Conservation (phyloP, 1,140 invertebrate genomes). For the Drosophila guanche region DNA sequence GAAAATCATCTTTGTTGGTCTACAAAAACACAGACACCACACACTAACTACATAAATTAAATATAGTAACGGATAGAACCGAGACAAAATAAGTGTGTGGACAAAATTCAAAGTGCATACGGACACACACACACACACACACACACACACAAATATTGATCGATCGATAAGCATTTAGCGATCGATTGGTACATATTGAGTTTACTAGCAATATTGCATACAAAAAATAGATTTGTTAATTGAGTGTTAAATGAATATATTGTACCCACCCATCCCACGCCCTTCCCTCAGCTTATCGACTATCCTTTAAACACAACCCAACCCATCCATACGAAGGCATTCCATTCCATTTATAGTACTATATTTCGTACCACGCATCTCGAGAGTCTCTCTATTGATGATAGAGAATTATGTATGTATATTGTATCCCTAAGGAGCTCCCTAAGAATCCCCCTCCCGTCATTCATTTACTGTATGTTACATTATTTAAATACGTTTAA, state of each 20-base stretch:
- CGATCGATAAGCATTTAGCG: slow-evolving; percentile 17
- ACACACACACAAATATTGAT: slow-evolving; percentile 34
- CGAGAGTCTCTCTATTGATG: slow-evolving; percentile 43
- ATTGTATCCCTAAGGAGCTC: slow-evolving; percentile 55
- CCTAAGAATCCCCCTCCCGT: slow-evolving; percentile 10
- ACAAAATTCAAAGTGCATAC: slow-evolving; percentile 34
- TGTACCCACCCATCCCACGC: slow-evolving; percentile 14
- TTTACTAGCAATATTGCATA: slow-evolving; percentile 70
- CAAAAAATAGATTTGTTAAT: slow-evolving; percentile 73
- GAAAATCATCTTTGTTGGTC: slow-evolving; percentile 66
- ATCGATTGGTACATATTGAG: slow-evolving; percentile 28
- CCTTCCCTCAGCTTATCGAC: slow-evolving; percentile 2
- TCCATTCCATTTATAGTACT: slow-evolving; percentile 4
- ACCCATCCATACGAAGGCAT: slow-evolving; percentile 3
- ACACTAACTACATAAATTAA: slow-evolving; percentile 32
- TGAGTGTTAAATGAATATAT: slow-evolving; percentile 70
- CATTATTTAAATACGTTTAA: slow-evolving; percentile 67
- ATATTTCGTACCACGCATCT: slow-evolving; percentile 9
- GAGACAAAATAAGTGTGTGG: slow-evolving; percentile 7
- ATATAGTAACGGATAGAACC: slow-evolving; percentile 20
- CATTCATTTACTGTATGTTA: slow-evolving; percentile 69
- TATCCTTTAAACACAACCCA: slow-evolving; percentile 2
- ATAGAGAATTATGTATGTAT: slow-evolving; percentile 58
- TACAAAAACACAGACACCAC: slow-evolving; percentile 27
- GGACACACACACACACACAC: slow-evolving; percentile 52